Percentiles rank a stretch among this genome's conserved stretches.
Evolutionary conservation across 2,113 vertebrate species (phyloP).

Genomic region (Myodes glareolus): DNA sequence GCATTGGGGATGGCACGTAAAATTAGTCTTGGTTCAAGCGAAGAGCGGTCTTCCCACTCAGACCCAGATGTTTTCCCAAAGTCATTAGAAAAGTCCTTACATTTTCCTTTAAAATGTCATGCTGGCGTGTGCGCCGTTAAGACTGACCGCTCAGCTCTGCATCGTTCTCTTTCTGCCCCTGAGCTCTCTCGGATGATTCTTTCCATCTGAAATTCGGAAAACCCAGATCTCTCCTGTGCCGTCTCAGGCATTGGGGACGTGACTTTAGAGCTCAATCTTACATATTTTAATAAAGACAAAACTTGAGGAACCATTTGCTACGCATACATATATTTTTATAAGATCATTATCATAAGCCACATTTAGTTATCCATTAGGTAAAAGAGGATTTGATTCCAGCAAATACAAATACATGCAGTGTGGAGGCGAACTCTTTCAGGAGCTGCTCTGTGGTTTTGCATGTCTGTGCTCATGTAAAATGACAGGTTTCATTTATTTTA

Average conservation of each 20-base stretch:
- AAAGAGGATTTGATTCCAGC: not conserved
- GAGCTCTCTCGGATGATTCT: not conserved
- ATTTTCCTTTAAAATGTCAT: not conserved
- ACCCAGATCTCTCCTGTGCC: not conserved
- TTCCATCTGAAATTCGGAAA: constrained; percentile 15
- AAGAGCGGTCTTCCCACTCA: not conserved
- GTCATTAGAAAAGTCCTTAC: not conserved
- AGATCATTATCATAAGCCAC: constrained; percentile 1
- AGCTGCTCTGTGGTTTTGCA: not conserved
- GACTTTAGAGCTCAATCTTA: not conserved
- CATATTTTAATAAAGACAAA: not conserved
- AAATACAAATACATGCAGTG: not conserved
- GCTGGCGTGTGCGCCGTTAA: not conserved
- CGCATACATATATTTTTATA: not conserved
- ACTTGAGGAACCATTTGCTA: not conserved
- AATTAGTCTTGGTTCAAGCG: constrained; percentile 5
- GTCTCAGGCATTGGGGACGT: not conserved
- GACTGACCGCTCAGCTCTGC: not conserved
- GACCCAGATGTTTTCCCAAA: not conserved
- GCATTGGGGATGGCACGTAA: constrained; percentile 52
- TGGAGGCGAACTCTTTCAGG: not conserved
- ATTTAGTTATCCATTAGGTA: constrained; percentile 9
- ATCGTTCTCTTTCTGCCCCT: not conserved
- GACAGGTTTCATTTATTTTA: not conserved
- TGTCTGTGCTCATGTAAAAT: not conserved